Percentiles rank a stretch among this genome's conserved stretches.
phyloP scores from a whole-genome alignment of 2,888 invertebrate species.

The Tridacna crocea region DNA sequence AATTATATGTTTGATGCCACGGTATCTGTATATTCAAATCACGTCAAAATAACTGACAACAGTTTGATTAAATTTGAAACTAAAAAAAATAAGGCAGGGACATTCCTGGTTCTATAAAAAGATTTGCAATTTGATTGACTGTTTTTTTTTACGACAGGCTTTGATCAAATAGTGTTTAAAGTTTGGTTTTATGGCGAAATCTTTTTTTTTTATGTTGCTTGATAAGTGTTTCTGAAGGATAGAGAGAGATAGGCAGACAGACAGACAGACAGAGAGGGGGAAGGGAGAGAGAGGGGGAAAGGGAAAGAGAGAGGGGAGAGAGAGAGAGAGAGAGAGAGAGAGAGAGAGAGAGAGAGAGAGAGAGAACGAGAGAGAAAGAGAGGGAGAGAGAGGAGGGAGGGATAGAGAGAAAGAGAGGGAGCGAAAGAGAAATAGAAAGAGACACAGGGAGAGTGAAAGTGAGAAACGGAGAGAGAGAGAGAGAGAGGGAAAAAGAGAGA shows the following conservation, averaged over 20 bases:
- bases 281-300: neutral
- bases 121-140: neutral
- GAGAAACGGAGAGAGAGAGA: too few relatives aligned
- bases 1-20: too few relatives aligned
- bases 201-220: neutral
- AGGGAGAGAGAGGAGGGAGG: too few relatives aligned
- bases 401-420: too few relatives aligned
- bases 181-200: neutral
- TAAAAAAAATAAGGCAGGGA: slow-evolving; percentile 2
- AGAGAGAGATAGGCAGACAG: neutral
- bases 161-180: neutral
- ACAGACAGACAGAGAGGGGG: neutral
- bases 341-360: too few relatives aligned
- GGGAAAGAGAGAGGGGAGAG: too few relatives aligned
- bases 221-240: neutral
- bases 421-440: too few relatives aligned
- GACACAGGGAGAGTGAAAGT: too few relatives aligned
- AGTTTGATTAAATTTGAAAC: neutral
- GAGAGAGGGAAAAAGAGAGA: too few relatives aligned
- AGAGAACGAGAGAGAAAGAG: too few relatives aligned
- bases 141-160: neutral
- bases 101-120: neutral
- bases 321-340: too few relatives aligned
- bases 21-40: neutral
- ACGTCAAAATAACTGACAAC: slow-evolving; percentile 10